Conservation (phyloP, 2,888 invertebrate species). For the Philereme vetulata region DNA sequence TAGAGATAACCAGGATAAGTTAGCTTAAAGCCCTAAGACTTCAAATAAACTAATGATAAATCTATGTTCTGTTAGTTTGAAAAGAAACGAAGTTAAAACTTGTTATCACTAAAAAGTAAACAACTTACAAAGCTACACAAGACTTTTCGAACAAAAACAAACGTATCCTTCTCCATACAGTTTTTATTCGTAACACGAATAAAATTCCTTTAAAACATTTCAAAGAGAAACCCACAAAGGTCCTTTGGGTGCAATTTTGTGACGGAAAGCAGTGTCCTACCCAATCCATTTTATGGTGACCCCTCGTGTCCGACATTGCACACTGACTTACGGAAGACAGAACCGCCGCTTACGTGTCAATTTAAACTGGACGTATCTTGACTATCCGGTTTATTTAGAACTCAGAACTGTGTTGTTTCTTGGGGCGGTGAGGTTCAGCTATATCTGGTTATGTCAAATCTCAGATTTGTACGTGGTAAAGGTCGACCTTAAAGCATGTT, state of each 20-base stretch:
- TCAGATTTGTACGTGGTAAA: conserved; percentile 43
- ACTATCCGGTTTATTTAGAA: conserved; percentile 35
- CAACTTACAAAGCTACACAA: conserved; percentile 5
- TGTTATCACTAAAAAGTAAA: background rate
- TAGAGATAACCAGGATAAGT: too few species aligned
- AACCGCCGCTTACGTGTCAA: conserved; percentile 37
- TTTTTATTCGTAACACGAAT: conserved; percentile 28
- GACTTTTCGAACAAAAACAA: conserved; percentile 17
- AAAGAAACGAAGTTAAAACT: too few species aligned
- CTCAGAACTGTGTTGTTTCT: conserved; percentile 18
- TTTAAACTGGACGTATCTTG: conserved; percentile 39
- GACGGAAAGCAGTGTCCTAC: conserved; percentile 45
- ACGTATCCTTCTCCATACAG: conserved; percentile 24
- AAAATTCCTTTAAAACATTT: conserved; percentile 33
- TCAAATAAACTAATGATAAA: too few species aligned
- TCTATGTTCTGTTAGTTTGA: too few species aligned
- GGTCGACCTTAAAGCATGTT: conserved; percentile 56
- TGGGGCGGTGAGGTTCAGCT: conserved; percentile 26
- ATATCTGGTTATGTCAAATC: conserved; percentile 29
- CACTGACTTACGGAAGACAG: conserved; percentile 28
- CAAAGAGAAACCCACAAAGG: conserved; percentile 34
- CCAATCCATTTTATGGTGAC: conserved; percentile 38
- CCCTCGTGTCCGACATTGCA: conserved; percentile 33
- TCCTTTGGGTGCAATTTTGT: conserved; percentile 48
- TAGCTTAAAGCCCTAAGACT: too few species aligned